Evolutionary conservation across 1,140 invertebrate genomes (phyloP).

Genomic region (Ruditapes philippinarum): DNA sequence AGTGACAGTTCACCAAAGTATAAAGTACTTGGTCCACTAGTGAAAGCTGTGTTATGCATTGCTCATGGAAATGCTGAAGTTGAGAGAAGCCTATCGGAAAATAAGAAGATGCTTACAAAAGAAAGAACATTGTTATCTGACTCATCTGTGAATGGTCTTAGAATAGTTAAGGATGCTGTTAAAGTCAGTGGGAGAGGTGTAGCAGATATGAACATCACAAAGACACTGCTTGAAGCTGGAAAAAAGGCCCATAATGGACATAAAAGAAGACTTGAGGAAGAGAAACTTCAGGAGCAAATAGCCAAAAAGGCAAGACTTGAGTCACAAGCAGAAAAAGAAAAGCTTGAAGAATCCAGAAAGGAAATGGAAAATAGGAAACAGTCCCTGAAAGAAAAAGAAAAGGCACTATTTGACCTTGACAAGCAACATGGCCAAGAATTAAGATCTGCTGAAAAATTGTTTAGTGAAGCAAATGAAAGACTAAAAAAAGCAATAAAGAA

Average conservation of each 20-base stretch:
- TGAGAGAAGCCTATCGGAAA: constrained; percentile 69
- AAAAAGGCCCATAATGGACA: not conserved
- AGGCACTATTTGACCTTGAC: not conserved
- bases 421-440: not conserved
- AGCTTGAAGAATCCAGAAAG: not conserved
- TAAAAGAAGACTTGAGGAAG: not conserved
- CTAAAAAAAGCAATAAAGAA: not conserved
- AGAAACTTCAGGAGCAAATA: not conserved
- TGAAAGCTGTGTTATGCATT: constrained; percentile 61
- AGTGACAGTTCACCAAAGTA: constrained; percentile 52
- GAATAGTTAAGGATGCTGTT: constrained; percentile 61
- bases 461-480: constrained; percentile 15
- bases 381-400: not conserved
- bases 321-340: not conserved
- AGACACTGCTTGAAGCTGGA: not conserved
- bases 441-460: constrained; percentile 19
- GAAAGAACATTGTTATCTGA: constrained; percentile 64
- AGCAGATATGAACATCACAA: constrained; percentile 10
- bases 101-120: constrained; percentile 62
- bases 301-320: not conserved
- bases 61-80: constrained; percentile 74
- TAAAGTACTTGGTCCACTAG: constrained; percentile 40
- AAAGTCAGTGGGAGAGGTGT: not conserved
- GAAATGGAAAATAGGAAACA: constrained; percentile 8
- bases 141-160: constrained; percentile 64